Evolutionary conservation across 2,797 vertebrate species (phyloP).

Genomic region (Adrianichthys oophorus): DNA sequence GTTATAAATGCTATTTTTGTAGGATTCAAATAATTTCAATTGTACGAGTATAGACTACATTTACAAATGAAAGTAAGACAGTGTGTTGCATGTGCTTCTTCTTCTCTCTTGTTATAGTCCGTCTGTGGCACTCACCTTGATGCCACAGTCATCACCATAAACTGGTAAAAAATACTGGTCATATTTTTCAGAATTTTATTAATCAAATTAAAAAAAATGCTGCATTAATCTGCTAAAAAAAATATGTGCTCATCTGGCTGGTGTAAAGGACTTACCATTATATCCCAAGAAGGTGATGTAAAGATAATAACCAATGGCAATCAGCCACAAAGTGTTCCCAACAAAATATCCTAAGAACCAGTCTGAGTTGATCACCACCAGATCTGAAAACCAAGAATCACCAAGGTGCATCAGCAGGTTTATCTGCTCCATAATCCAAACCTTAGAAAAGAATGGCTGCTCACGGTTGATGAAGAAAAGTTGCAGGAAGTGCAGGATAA

Average conservation of each 20-base stretch:
- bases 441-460: conserved; percentile 43
- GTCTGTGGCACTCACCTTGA: too few relatives aligned
- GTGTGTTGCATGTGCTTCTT: too few relatives aligned
- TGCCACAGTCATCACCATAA: too few relatives aligned
- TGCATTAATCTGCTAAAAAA: too few relatives aligned
- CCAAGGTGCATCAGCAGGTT: not conserved
- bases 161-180: too few relatives aligned
- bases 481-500: conserved; percentile 96
- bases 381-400: conserved; percentile 76
- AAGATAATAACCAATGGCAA: conserved; percentile 93
- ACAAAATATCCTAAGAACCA: conserved; percentile 91
- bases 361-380: conserved; percentile 83
- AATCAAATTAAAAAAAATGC: not conserved
- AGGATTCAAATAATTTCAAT: too few relatives aligned
- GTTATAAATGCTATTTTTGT: too few relatives aligned
- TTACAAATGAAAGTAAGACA: too few relatives aligned
- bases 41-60: too few relatives aligned
- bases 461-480: conserved; percentile 98
- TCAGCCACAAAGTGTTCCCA: conserved; percentile 93
- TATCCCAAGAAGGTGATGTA: conserved; percentile 98
- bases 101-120: too few relatives aligned
- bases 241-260: not conserved
- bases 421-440: not conserved
- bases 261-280: conserved; percentile 81
- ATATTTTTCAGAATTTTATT: not conserved